Evolutionary conservation across 2,113 vertebrate species (phyloP).

Genomic region (Hydrolagus affinis): DNA sequence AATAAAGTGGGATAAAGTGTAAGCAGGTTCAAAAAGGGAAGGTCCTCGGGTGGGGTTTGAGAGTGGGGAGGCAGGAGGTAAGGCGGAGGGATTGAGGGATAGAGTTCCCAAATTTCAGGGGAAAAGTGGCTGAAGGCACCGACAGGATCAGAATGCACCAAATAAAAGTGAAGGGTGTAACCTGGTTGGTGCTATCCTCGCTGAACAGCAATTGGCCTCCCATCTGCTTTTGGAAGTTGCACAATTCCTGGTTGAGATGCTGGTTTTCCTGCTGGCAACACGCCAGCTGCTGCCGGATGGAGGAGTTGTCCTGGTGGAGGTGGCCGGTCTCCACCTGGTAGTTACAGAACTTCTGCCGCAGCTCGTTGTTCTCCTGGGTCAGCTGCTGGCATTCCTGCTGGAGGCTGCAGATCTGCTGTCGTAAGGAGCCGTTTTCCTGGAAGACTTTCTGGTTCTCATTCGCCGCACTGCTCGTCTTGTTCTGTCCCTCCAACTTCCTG

Average conservation of each 20-base stretch:
- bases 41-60: not conserved
- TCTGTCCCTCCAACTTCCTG: slow-evolving; percentile 56
- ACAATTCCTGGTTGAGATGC: not conserved
- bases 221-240: slow-evolving; percentile 15
- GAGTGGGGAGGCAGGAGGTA: too few species aligned
- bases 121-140: too few species aligned
- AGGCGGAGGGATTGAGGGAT: too few species aligned
- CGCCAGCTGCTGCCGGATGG: not conserved
- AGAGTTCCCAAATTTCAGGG: too few species aligned
- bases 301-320: not conserved
- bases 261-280: slow-evolving; percentile 9
- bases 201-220: not conserved
- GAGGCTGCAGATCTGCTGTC: slow-evolving; percentile 41
- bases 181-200: slow-evolving; percentile 15
- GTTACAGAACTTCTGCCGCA: not conserved
- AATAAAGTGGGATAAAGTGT: too few species aligned
- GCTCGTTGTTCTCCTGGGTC: slow-evolving; percentile 36
- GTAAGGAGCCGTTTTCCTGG: slow-evolving; percentile 42
- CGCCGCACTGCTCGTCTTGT: slow-evolving; percentile 51
- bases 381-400: slow-evolving; percentile 36
- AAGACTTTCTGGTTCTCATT: slow-evolving; percentile 54
- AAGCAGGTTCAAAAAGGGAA: not conserved
- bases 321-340: not conserved
- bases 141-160: not conserved
- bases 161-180: not conserved